phyloP scores from a whole-genome alignment of 2,888 invertebrate genomes.

The Callyntrura guangdongensis region DNA sequence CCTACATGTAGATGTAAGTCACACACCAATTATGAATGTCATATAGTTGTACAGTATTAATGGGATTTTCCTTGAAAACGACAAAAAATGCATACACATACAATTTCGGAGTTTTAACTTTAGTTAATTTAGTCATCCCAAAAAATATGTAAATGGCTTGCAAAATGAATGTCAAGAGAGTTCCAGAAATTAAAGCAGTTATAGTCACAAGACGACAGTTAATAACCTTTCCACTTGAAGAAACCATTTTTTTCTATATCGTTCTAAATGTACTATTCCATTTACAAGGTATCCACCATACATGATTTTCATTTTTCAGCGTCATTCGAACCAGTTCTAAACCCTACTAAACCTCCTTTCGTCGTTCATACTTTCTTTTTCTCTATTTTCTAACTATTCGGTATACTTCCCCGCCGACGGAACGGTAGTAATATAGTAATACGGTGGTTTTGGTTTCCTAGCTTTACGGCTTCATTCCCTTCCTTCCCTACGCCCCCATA shows the following conservation, averaged over 20 bases:
- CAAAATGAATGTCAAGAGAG: conserved; percentile 36
- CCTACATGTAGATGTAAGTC: conserved; percentile 40
- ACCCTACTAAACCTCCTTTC: neutral
- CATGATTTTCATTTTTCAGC: neutral
- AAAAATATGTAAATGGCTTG: neutral
- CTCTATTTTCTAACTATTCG: neutral
- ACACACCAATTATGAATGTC: conserved; percentile 27
- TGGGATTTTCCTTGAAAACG: neutral
- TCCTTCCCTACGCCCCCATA: too few species aligned
- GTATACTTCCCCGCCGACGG: neutral
- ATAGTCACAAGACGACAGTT: conserved; percentile 14
- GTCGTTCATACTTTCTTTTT: neutral
- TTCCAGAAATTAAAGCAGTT: conserved; percentile 14
- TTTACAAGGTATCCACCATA: too few species aligned
- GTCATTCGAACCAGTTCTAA: neutral
- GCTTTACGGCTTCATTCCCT: conserved; percentile 3
- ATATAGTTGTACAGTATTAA: conserved; percentile 23
- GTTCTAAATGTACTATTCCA: neutral
- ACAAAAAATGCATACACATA: neutral
- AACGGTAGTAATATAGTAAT: neutral
- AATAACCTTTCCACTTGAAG: neutral
- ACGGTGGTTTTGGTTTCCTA: conserved; percentile 30
- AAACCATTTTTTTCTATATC: neutral
- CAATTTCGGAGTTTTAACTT: neutral
- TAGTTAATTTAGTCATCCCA: conserved; percentile 9